Conservation (phyloP, 2,888 invertebrate species). For the Pollenia labialis region DNA sequence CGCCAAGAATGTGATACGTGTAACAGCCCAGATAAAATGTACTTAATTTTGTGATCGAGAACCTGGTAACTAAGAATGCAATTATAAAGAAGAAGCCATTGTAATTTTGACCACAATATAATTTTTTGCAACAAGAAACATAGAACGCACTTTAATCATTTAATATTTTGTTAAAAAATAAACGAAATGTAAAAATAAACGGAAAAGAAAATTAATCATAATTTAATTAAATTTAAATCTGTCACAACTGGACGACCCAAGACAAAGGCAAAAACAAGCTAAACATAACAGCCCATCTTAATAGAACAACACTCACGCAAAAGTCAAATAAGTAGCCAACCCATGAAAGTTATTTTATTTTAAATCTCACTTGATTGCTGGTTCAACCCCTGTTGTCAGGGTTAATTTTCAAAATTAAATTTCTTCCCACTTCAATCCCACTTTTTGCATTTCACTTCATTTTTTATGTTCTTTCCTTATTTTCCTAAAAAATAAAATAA, state of each 20-base stretch:
- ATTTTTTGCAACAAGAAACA: too few relatives aligned
- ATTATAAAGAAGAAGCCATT: too few relatives aligned
- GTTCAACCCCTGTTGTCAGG: constrained; percentile 70
- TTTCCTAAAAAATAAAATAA: background rate
- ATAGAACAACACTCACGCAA: constrained; percentile 47
- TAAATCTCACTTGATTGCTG: constrained; percentile 41
- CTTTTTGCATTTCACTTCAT: background rate
- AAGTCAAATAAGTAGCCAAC: constrained; percentile 40
- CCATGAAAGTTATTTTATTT: constrained; percentile 26
- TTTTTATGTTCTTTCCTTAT: background rate
- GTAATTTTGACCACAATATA: too few relatives aligned
- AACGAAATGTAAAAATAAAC: constrained; percentile 11
- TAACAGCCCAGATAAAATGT: too few relatives aligned
- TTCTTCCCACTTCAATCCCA: constrained; percentile 47
- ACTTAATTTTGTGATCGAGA: too few relatives aligned
- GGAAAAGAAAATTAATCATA: constrained; percentile 63
- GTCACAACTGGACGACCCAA: constrained; percentile 56
- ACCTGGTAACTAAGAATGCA: too few relatives aligned
- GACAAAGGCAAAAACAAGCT: constrained; percentile 27
- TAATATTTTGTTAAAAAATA: background rate
- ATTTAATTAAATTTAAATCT: constrained; percentile 72
- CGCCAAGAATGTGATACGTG: too few relatives aligned
- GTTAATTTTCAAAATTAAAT: constrained; percentile 71
- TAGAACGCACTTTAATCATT: background rate
- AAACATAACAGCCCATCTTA: constrained; percentile 23